Evolutionary conservation across 2,113 vertebrate species (phyloP).

Genomic region (Pelusios castaneus): DNA sequence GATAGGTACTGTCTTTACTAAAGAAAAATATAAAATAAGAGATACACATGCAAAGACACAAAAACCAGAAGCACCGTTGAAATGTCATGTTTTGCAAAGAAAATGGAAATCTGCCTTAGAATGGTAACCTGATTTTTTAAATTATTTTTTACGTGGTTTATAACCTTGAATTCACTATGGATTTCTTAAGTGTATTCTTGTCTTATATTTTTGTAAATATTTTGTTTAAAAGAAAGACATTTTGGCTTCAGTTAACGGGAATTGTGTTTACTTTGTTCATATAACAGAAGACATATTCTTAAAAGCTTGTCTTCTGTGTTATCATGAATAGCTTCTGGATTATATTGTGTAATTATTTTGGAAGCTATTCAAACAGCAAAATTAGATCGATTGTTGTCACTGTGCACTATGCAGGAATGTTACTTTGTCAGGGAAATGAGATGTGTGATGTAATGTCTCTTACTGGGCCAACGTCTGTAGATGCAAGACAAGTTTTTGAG

Average conservation of each 20-base stretch:
- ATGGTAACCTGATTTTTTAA: neutral
- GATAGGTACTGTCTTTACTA: neutral
- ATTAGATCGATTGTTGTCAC: slow-evolving; percentile 15
- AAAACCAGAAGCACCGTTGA: neutral
- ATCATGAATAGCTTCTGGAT: neutral
- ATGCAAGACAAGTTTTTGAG: neutral
- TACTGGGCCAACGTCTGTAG: neutral
- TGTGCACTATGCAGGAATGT: slow-evolving; percentile 6
- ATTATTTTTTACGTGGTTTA: neutral
- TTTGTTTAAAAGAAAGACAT: neutral
- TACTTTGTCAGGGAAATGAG: slow-evolving; percentile 24
- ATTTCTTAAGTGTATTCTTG: neutral
- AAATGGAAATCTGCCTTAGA: neutral
- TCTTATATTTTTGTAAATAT: neutral
- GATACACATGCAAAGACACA: neutral
- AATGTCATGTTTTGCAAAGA: neutral
- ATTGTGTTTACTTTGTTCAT: neutral
- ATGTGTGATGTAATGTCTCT: neutral
- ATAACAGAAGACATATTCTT: neutral
- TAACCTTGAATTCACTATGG: neutral
- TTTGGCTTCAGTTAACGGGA: neutral
- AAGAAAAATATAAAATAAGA: neutral
- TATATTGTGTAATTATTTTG: neutral
- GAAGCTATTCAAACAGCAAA: neutral
- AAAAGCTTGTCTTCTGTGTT: neutral